Conservation (phyloP, 2,113 vertebrate genomes). For the Lepus europaeus region DNA sequence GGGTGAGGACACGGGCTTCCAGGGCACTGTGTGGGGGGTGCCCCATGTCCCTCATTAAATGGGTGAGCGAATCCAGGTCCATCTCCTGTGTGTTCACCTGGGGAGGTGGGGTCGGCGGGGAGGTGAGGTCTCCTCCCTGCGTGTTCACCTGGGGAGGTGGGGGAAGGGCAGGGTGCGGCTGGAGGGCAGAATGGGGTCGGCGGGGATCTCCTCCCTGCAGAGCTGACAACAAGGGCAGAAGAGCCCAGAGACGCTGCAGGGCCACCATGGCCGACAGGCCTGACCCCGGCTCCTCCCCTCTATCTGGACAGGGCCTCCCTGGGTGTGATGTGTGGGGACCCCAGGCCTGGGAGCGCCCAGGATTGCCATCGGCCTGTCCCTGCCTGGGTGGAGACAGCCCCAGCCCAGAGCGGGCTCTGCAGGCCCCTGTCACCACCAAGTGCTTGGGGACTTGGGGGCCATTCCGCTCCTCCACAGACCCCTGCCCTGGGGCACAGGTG, state of each 20-base stretch:
- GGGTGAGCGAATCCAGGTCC: fast-evolving
- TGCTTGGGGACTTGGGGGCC: not conserved
- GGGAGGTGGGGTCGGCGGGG: not conserved
- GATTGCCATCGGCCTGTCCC: not conserved
- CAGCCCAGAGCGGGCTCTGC: too few relatives aligned
- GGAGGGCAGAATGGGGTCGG: not conserved
- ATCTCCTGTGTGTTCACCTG: not conserved
- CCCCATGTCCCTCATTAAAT: constrained; percentile 69
- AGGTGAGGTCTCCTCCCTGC: too few relatives aligned
- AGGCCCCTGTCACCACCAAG: too few relatives aligned
- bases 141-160: not conserved
- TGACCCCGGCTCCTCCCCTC: not conserved
- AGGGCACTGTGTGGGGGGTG: fast-evolving
- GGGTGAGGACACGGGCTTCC: not conserved
- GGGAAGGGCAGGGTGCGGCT: not conserved
- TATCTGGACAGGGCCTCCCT: not conserved
- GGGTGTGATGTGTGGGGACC: not conserved
- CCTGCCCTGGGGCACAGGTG: not conserved
- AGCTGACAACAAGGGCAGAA: not conserved
- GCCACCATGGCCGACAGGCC: fast-evolving
- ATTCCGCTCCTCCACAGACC: not conserved
- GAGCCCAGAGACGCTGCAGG: too few relatives aligned
- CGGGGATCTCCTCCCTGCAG: fast-evolving
- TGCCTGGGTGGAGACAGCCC: too few relatives aligned
- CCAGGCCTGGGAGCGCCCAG: too few relatives aligned